These are phyloP conservation scores for Cephalotes varians DNA, from an alignment of 2,888 invertebrate genomes.

Conservation along the genomic window DNA sequence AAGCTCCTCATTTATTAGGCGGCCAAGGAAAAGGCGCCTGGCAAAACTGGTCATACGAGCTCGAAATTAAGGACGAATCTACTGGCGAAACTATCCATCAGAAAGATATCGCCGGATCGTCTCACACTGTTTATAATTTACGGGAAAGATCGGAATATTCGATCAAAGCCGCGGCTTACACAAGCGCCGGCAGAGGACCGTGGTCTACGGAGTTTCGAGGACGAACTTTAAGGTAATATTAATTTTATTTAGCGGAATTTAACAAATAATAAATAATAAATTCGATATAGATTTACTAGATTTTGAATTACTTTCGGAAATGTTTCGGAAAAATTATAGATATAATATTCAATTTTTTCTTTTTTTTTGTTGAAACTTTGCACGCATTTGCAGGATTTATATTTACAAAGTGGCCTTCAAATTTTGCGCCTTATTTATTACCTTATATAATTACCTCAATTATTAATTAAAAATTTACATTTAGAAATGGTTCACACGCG, in stretches of 20 bases:
- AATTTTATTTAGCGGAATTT: not conserved
- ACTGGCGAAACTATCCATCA: constrained; percentile 85
- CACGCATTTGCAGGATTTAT: not conserved
- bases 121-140: constrained; percentile 90
- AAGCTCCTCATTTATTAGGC: constrained; percentile 91
- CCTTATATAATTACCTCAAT: not conserved
- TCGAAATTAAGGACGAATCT: constrained; percentile 89
- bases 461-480: not conserved
- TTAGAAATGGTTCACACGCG: constrained; percentile 87
- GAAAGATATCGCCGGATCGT: constrained; percentile 87
- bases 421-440: too few relatives aligned
- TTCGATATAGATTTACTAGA: not conserved
- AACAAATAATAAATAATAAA: constrained; percentile 1
- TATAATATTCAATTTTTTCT: not conserved
- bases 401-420: not conserved
- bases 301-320: not conserved
- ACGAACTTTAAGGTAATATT: constrained; percentile 87
- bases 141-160: constrained; percentile 92
- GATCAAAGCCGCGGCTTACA: constrained; percentile 93
- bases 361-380: not conserved
- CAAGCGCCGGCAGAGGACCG: constrained; percentile 92
- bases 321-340: not conserved
- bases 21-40: constrained; percentile 90
- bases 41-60: constrained; percentile 93
- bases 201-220: constrained; percentile 93